These are phyloP conservation scores for Marasmarcha lunaedactyla DNA, from an alignment of 2,888 invertebrate species.

Conservation along the genomic window DNA sequence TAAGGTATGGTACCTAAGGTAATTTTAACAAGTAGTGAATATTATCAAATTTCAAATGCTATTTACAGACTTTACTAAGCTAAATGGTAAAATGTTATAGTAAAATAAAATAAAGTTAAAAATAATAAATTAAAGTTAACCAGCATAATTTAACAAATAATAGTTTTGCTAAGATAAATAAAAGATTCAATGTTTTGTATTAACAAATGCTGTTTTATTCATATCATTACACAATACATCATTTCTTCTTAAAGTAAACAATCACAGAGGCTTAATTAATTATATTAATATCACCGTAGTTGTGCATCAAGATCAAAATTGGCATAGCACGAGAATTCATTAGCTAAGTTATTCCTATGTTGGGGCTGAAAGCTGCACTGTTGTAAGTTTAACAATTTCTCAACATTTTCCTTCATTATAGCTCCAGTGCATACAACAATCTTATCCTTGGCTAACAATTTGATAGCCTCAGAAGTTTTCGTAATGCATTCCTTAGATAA, in stretches of 20 bases:
- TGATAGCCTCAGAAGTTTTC: conserved; percentile 84
- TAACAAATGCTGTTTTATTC: conserved; percentile 30
- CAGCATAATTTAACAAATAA: conserved; percentile 49
- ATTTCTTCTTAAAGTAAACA: not conserved
- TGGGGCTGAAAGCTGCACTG: conserved; percentile 80
- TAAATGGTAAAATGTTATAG: too few relatives aligned
- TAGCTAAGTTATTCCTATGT: conserved; percentile 91
- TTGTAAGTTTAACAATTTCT: conserved; percentile 72
- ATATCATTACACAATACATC: conserved; percentile 1
- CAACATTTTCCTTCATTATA: conserved; percentile 80
- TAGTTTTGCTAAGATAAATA: conserved; percentile 52
- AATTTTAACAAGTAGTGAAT: too few relatives aligned
- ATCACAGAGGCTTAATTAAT: not conserved
- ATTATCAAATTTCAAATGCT: too few relatives aligned
- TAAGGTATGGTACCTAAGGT: too few relatives aligned
- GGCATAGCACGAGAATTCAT: conserved; percentile 91
- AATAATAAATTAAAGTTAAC: conserved; percentile 28
- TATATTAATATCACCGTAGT: conserved; percentile 27
- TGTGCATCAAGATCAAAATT: conserved; percentile 81
- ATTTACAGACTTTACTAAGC: too few relatives aligned
- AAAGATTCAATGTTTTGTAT: conserved; percentile 45
- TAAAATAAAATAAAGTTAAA: not conserved
- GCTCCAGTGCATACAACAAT: conserved; percentile 91
- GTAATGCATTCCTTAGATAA: conserved; percentile 91
- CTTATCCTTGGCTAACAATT: conserved; percentile 77